Conservation (phyloP, 37 sponge, comb jelly and placozoan genomes). For the Crambe crambe region DNA sequence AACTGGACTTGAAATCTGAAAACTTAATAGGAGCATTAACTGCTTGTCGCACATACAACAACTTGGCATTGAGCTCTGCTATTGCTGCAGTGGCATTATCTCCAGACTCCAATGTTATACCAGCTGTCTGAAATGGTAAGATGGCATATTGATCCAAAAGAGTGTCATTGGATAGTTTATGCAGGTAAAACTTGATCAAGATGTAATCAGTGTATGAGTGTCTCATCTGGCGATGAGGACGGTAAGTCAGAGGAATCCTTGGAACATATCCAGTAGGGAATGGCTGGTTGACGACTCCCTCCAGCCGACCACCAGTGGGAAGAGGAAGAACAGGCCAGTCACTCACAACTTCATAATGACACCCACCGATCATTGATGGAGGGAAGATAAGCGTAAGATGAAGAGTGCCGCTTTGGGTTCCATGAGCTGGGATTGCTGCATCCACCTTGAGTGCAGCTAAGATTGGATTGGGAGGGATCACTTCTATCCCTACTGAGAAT, state of each 20-base stretch:
- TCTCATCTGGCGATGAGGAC: background rate
- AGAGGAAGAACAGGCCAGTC: background rate
- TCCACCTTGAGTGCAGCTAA: background rate
- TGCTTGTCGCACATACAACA: background rate
- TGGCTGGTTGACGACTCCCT: background rate
- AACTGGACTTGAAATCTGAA: background rate
- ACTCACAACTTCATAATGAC: slow-evolving; percentile 32
- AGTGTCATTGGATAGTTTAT: background rate
- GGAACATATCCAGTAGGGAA: slow-evolving; percentile 31
- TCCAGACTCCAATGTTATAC: background rate
- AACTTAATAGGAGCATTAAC: slow-evolving; percentile 5
- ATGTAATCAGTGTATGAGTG: slow-evolving; percentile 1
- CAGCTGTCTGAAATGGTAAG: background rate
- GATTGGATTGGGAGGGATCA: background rate
- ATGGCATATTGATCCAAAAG: background rate
- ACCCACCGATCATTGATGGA: background rate
- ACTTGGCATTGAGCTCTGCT: background rate
- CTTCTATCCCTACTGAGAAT: background rate
- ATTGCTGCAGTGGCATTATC: background rate
- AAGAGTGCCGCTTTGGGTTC: background rate
- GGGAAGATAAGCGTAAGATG: slow-evolving; percentile 8
- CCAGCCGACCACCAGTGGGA: background rate
- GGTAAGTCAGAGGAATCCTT: background rate
- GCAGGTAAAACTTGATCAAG: background rate
- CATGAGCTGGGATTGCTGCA: background rate